A percentile compares a stretch with the other conserved stretches of the same genome.
phyloP scores from a whole-genome alignment of 2,113 vertebrate genomes.

The Ardeotis arabs region DNA sequence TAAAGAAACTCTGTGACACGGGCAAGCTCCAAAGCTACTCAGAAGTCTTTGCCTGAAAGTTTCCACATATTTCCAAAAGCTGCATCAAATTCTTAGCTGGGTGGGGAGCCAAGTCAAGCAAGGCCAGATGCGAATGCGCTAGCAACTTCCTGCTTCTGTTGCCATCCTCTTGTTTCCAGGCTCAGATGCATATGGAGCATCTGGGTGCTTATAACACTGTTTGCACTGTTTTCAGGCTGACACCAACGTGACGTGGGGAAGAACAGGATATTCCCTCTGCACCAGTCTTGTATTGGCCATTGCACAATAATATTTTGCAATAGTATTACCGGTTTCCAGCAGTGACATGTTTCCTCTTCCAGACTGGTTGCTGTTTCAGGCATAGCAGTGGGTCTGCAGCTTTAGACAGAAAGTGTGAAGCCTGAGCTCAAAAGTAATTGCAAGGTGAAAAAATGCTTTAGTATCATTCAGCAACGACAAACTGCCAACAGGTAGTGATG shows the following conservation, averaged over 20 bases:
- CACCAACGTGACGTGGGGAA: fast-evolving
- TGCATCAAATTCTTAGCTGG: neutral
- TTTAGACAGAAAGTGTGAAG: neutral
- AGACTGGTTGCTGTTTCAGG: neutral
- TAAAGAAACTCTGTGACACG: neutral
- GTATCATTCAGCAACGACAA: neutral
- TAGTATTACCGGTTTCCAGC: neutral
- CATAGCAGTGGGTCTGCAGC: neutral
- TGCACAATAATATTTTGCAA: neutral
- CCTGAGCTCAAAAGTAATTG: neutral
- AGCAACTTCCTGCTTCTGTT: neutral
- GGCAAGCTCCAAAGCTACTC: neutral
- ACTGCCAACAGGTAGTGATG: neutral
- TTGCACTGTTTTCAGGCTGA: neutral
- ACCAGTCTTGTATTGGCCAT: neutral
- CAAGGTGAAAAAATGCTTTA: neutral
- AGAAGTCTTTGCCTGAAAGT: neutral
- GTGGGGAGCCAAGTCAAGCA: neutral
- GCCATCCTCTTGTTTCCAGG: neutral
- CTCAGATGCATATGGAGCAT: neutral
- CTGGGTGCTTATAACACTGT: neutral
- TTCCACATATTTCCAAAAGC: constrained; percentile 4
- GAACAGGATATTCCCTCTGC: neutral
- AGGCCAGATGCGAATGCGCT: neutral
- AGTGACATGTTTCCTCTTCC: neutral